Evolutionary conservation across 2,797 vertebrate species (phyloP).

Genomic region (Chaenodraco wilsoni): DNA sequence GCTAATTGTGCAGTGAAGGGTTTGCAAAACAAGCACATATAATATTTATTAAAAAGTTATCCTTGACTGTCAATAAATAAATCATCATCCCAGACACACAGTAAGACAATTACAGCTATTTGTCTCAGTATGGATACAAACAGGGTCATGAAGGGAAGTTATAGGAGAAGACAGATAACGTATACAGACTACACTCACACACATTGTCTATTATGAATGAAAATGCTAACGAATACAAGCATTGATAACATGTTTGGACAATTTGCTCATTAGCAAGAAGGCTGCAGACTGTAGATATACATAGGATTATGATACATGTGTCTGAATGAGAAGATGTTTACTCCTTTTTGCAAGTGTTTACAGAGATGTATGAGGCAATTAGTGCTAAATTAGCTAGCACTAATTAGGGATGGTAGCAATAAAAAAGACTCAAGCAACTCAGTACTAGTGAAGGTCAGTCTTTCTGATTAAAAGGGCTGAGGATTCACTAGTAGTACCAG

Average conservation of each 20-base stretch:
- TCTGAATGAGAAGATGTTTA: slow-evolving; percentile 8
- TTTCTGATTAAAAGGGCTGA: background rate
- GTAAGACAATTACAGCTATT: background rate
- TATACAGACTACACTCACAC: background rate
- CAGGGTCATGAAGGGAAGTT: background rate
- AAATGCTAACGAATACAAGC: background rate
- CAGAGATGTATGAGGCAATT: slow-evolving; percentile 36
- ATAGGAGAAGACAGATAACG: slow-evolving; percentile 7
- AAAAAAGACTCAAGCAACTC: slow-evolving; percentile 20
- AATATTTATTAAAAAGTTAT: slow-evolving; percentile 25
- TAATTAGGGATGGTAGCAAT: slow-evolving; percentile 30
- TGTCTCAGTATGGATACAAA: background rate
- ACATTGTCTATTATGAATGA: background rate
- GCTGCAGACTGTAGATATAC: background rate
- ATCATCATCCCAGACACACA: slow-evolving; percentile 12
- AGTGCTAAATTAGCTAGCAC: slow-evolving; percentile 23
- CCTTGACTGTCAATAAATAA: slow-evolving; percentile 3
- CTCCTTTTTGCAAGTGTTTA: slow-evolving; percentile 9
- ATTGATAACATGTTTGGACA: slow-evolving; percentile 15
- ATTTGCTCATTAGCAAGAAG: slow-evolving; percentile 8
- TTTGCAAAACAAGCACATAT: slow-evolving; percentile 19
- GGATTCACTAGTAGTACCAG: background rate
- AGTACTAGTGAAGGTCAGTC: slow-evolving; percentile 21
- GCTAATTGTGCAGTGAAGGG: slow-evolving; percentile 31
- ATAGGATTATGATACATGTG: background rate